Evolutionary conservation across 2,797 vertebrate species (phyloP).

Genomic region (Poecilia picta): DNA sequence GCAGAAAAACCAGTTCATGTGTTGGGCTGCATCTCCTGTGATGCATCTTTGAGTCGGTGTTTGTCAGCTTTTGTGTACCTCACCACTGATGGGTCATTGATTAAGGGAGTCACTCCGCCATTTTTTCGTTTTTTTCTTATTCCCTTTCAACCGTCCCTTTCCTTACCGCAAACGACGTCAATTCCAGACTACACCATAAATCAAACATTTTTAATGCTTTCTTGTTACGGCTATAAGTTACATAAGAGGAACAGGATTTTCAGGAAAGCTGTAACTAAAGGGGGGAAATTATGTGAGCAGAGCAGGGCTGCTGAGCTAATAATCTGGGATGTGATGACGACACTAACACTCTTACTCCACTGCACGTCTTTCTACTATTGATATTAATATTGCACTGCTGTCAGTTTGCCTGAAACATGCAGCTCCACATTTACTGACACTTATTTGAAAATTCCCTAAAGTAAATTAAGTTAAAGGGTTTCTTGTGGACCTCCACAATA

Average conservation of each 20-base stretch:
- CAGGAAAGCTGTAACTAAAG: slow-evolving; percentile 3
- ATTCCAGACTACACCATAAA: neutral
- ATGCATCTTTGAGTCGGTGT: slow-evolving; percentile 27
- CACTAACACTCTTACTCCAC: slow-evolving; percentile 23
- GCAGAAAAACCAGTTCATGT: slow-evolving; percentile 14
- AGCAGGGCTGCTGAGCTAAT: slow-evolving; percentile 14
- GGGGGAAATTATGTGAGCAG: slow-evolving; percentile 7
- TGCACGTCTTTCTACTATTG: slow-evolving; percentile 4
- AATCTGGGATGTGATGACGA: slow-evolving; percentile 19
- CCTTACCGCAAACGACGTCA: slow-evolving; percentile 2
- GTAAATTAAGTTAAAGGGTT: neutral
- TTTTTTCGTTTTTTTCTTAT: neutral
- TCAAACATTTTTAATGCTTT: slow-evolving; percentile 11
- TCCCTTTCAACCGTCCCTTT: slow-evolving; percentile 1
- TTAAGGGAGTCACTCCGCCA: slow-evolving; percentile 16
- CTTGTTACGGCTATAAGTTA: slow-evolving; percentile 6
- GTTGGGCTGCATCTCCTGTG: slow-evolving; percentile 3
- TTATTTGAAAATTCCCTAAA: neutral
- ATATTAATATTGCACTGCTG: slow-evolving; percentile 5
- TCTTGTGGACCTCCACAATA: neutral
- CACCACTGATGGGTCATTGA: slow-evolving; percentile 16
- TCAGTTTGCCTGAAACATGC: slow-evolving; percentile 11
- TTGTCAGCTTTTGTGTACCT: slow-evolving; percentile 22
- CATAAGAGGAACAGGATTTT: slow-evolving; percentile 14
- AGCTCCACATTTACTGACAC: neutral